Percentiles rank a stretch among this genome's conserved stretches.
These are phyloP conservation scores for Acanthisitta chloris DNA, from an alignment of 2,113 vertebrate species.

Conservation along the genomic window DNA sequence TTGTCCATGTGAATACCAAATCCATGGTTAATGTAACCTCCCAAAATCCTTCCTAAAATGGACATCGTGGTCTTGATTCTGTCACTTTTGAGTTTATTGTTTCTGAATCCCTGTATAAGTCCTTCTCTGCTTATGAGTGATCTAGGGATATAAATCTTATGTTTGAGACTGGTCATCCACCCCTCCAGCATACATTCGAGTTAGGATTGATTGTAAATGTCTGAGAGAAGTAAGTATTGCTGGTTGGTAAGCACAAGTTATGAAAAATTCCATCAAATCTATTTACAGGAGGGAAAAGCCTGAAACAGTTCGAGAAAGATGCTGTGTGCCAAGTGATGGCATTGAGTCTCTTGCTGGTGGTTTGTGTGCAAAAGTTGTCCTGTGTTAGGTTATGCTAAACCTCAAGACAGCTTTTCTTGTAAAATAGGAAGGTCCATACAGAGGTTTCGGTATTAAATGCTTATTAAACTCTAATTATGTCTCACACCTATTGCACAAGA, in stretches of 20 bases:
- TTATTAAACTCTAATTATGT: constrained; percentile 3
- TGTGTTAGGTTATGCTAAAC: neutral
- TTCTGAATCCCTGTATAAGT: neutral
- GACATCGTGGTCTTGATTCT: neutral
- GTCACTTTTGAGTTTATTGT: neutral
- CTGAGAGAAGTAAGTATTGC: neutral
- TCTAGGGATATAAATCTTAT: neutral
- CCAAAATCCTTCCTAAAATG: neutral
- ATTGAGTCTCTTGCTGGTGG: neutral
- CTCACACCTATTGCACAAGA: neutral
- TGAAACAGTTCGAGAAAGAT: neutral
- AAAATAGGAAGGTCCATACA: neutral
- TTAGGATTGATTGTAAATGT: neutral
- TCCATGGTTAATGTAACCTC: neutral
- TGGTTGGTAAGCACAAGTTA: neutral
- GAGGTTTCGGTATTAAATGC: neutral
- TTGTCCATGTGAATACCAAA: neutral
- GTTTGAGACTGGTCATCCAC: neutral
- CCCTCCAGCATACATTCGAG: neutral
- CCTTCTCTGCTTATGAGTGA: neutral
- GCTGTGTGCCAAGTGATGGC: neutral
- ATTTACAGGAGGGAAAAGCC: neutral
- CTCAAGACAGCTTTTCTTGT: neutral
- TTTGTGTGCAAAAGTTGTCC: neutral
- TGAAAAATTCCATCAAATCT: neutral